These are phyloP conservation scores for Pseudoips prasinana DNA, from an alignment of 2,888 invertebrate genomes.

Conservation along the genomic window DNA sequence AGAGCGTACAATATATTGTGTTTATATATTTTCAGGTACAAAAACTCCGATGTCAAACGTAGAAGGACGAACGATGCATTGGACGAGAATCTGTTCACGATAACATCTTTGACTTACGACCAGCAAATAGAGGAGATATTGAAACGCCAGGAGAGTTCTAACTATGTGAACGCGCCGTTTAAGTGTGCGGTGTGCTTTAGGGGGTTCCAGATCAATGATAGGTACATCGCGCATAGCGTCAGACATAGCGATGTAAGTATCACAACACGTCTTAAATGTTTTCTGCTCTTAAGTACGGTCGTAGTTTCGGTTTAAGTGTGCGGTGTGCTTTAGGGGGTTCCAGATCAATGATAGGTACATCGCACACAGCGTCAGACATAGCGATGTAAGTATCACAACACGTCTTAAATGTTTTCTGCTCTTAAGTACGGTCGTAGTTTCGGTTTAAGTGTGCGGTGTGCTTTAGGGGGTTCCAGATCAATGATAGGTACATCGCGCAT, in stretches of 20 bases:
- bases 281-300: no score
- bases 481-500: constrained; percentile 60
- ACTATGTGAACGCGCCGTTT: constrained; percentile 47
- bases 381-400: constrained; percentile 56
- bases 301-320: constrained; percentile 59
- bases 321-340: constrained; percentile 59
- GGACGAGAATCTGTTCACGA: constrained; percentile 60
- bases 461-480: constrained; percentile 57
- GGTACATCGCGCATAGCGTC: constrained; percentile 57
- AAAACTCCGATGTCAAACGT: constrained; percentile 54
- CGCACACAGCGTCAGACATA: constrained; percentile 59
- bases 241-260: constrained; percentile 61
- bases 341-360: constrained; percentile 54
- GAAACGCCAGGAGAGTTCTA: constrained; percentile 46
- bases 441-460: constrained; percentile 57
- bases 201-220: constrained; percentile 56
- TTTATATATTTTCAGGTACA: constrained; percentile 58
- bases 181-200: constrained; percentile 59
- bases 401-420: no score
- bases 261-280: no score
- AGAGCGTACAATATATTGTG: no score
- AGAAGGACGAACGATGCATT: constrained; percentile 48
- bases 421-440: no score
- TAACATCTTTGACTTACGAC: constrained; percentile 55
- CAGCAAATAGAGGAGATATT: constrained; percentile 63